A percentile compares a stretch with the other conserved stretches of the same genome.
phyloP scores from a whole-genome alignment of 2,888 invertebrate genomes.

The Linyphia triangularis region DNA sequence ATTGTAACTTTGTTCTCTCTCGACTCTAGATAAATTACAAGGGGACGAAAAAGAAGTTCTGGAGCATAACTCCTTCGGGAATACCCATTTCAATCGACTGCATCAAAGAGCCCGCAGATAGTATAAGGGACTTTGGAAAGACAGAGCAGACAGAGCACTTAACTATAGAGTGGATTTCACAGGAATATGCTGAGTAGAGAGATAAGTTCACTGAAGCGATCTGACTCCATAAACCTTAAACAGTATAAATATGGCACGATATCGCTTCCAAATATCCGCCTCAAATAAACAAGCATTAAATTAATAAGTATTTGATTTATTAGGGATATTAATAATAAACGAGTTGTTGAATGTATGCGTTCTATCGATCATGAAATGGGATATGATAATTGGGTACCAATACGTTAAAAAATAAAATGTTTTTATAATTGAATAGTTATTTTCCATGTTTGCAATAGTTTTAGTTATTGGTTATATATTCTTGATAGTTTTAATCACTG shows the following conservation, averaged over 20 bases:
- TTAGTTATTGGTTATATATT: too few species aligned
- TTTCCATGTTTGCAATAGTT: too few species aligned
- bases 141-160: constrained; percentile 32
- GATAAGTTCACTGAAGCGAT: not conserved
- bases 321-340: too few species aligned
- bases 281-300: too few species aligned
- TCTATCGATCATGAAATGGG: too few species aligned
- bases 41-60: constrained; percentile 6
- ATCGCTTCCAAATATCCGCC: too few species aligned
- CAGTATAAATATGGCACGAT: not conserved
- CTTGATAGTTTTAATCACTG: too few species aligned
- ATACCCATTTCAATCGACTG: constrained; percentile 43
- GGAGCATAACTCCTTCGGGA: constrained; percentile 34
- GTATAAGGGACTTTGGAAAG: not conserved
- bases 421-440: too few species aligned
- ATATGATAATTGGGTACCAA: too few species aligned
- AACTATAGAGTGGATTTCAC: constrained; percentile 24
- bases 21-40: constrained; percentile 44
- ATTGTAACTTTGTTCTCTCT: constrained; percentile 52
- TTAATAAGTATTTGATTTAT: too few species aligned
- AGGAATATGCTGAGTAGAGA: not conserved
- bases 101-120: not conserved
- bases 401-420: too few species aligned
- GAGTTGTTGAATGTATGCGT: too few species aligned
- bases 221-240: not conserved